phyloP scores from a whole-genome alignment of 2,797 vertebrate species.

The Alfaro cultratus region DNA sequence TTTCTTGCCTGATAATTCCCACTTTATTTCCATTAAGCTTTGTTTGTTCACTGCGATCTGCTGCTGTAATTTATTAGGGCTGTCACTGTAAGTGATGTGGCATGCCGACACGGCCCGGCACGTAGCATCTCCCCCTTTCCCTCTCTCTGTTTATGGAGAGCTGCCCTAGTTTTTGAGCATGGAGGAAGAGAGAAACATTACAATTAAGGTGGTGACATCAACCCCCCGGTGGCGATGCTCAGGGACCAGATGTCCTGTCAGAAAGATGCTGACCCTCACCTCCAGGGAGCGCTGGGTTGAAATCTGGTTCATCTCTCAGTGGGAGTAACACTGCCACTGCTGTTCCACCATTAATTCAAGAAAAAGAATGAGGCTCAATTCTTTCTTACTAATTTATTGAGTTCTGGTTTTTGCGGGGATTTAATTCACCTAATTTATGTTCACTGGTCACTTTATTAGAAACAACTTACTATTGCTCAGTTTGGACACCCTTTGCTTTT shows the following conservation, averaged over 20 bases:
- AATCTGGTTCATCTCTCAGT: conserved; percentile 84
- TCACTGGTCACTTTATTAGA: neutral
- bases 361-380: conserved; percentile 44
- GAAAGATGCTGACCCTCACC: conserved; percentile 72
- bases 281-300: conserved; percentile 81
- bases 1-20: conserved; percentile 74
- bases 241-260: conserved; percentile 77
- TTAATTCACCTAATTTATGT: neutral
- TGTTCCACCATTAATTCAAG: conserved; percentile 81
- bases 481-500: neutral
- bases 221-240: conserved; percentile 73
- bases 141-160: conserved; percentile 66
- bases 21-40: conserved; percentile 80
- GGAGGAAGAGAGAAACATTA: conserved; percentile 67
- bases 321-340: conserved; percentile 67
- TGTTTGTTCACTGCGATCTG: conserved; percentile 80
- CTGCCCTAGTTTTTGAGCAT: conserved; percentile 77
- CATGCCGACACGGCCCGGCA: conserved; percentile 64
- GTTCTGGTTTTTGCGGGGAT: neutral
- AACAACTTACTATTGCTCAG: neutral
- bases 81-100: conserved; percentile 78
- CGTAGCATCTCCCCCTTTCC: conserved; percentile 45
- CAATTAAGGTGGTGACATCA: conserved; percentile 73
- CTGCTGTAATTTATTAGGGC: conserved; percentile 80
- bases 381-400: conserved; percentile 24